These are phyloP conservation scores for Apus apus DNA, from an alignment of 2,113 vertebrate genomes.

Conservation along the genomic window DNA sequence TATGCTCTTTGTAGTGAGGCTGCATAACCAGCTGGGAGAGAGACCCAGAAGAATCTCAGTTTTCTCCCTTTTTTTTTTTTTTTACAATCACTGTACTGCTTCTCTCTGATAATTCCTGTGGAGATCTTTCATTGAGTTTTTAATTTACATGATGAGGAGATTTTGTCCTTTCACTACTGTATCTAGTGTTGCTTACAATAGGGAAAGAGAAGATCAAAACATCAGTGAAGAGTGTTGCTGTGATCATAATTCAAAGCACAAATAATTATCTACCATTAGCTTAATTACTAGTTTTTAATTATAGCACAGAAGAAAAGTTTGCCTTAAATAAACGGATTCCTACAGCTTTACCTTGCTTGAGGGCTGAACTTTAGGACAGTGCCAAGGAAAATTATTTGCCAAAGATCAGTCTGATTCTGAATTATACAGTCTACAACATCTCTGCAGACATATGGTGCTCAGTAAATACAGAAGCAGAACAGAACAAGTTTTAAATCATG, in stretches of 20 bases:
- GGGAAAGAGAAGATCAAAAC: conserved; percentile 62
- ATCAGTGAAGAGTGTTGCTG: conserved; percentile 21
- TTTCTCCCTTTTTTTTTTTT: background rate
- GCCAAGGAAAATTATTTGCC: background rate
- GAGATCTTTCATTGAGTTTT: background rate
- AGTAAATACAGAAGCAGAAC: background rate
- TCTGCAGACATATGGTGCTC: background rate
- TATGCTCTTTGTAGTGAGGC: background rate
- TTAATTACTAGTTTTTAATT: conserved; percentile 72
- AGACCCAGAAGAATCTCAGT: background rate
- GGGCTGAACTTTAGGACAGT: conserved; percentile 19
- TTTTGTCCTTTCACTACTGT: background rate
- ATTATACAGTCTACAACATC: background rate
- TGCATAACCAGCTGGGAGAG: background rate
- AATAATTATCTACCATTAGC: conserved; percentile 43
- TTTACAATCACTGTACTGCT: background rate
- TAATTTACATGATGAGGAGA: conserved; percentile 23
- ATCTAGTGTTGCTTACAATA: conserved; percentile 40
- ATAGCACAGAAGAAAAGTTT: conserved; percentile 53
- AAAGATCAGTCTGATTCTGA: conserved; percentile 9
- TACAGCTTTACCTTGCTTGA: conserved; percentile 44
- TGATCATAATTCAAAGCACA: conserved; percentile 69
- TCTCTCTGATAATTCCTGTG: background rate
- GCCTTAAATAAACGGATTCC: conserved; percentile 48
- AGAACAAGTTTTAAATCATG: background rate